These are phyloP conservation scores for Gymnarchus niloticus DNA, from an alignment of 2,113 vertebrate species.

Conservation along the genomic window DNA sequence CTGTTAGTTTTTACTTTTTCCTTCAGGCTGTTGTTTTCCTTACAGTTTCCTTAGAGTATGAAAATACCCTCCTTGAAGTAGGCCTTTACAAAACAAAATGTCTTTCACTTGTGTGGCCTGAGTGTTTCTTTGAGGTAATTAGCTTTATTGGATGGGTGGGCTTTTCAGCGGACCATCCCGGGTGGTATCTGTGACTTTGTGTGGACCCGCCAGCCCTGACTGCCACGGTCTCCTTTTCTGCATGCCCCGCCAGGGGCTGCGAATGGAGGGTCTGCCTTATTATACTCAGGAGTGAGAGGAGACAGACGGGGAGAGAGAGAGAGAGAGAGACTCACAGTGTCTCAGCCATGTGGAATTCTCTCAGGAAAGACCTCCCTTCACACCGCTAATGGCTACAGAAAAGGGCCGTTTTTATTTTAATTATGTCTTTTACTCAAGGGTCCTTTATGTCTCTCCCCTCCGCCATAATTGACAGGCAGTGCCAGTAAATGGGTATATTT, in stretches of 20 bases:
- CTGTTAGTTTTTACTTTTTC: not conserved
- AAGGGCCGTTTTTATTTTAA: constrained; percentile 64
- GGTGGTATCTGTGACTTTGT: not conserved
- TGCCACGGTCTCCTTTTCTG: constrained; percentile 17
- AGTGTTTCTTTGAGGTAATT: constrained; percentile 41
- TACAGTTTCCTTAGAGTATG: constrained; percentile 32
- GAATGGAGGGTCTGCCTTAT: constrained; percentile 46
- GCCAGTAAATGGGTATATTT: constrained; percentile 38
- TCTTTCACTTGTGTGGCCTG: constrained; percentile 34
- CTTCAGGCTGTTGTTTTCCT: constrained; percentile 38
- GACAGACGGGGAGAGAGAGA: not conserved
- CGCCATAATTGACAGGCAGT: constrained; percentile 43
- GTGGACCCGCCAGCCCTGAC: constrained; percentile 24
- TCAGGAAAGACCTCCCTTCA: constrained; percentile 59
- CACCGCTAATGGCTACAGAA: constrained; percentile 60
- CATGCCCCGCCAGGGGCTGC: constrained; percentile 37
- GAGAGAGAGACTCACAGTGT: constrained; percentile 20
- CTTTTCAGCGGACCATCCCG: constrained; percentile 21
- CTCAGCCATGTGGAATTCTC: constrained; percentile 52
- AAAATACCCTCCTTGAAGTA: constrained; percentile 44
- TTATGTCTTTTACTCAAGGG: constrained; percentile 58
- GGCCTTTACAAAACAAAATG: constrained; percentile 43
- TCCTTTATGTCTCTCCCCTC: constrained; percentile 47
- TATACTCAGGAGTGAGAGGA: constrained; percentile 36
- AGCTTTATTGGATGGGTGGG: constrained; percentile 36